These are phyloP conservation scores for Sebastes trivittatus DNA, from an alignment of 2,797 vertebrate species.

Conservation along the genomic window DNA sequence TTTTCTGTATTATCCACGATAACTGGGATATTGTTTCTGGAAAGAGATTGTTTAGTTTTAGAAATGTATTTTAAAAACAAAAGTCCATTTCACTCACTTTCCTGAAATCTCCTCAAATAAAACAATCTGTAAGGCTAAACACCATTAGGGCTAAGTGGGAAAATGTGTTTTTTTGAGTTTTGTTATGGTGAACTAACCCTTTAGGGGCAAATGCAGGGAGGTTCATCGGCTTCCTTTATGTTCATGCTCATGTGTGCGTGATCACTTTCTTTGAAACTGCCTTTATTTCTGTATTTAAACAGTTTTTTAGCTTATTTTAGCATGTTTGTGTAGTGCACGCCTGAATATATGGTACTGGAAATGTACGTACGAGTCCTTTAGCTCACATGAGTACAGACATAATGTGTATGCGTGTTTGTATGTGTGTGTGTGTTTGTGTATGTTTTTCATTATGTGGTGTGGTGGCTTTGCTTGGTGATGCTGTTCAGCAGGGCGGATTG, in stretches of 20 bases:
- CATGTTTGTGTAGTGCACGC: background rate
- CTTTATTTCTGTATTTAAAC: background rate
- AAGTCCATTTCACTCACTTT: background rate
- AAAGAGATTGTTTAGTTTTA: background rate
- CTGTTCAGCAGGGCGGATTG: constrained; percentile 71
- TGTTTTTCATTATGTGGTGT: constrained; percentile 76
- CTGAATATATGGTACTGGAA: background rate
- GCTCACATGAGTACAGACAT: background rate
- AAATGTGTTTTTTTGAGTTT: background rate
- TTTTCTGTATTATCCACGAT: background rate
- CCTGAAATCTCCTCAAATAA: background rate
- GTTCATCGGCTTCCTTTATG: background rate
- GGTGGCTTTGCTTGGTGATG: constrained; percentile 74
- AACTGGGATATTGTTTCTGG: constrained; percentile 2
- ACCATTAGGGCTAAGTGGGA: background rate
- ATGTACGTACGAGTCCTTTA: constrained; percentile 1
- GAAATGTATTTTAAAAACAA: background rate
- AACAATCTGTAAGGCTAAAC: background rate
- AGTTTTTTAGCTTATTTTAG: background rate
- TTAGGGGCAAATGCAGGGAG: background rate
- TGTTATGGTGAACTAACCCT: background rate
- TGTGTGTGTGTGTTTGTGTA: constrained; percentile 65
- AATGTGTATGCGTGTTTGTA: constrained; percentile 44
- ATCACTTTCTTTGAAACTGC: background rate
- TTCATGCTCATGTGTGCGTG: background rate